phyloP scores from a whole-genome alignment of 2,888 invertebrate species.

The Drepanosiphum platanoidis region DNA sequence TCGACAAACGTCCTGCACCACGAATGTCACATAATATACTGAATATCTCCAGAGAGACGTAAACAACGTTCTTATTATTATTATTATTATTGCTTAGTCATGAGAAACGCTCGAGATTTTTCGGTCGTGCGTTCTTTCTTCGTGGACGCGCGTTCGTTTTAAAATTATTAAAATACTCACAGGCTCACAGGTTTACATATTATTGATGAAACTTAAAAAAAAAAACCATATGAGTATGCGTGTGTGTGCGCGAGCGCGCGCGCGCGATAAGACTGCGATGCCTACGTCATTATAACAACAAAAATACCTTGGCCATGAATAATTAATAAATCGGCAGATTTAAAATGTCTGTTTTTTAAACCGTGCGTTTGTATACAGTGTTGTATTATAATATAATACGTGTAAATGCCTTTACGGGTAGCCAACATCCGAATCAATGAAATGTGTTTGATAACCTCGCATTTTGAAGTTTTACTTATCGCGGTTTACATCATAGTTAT shows the following conservation, averaged over 20 bases:
- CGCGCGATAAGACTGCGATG: neutral
- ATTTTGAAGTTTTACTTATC: neutral
- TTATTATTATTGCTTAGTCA: too few species aligned
- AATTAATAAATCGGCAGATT: neutral
- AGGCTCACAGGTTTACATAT: too few species aligned
- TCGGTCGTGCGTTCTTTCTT: too few species aligned
- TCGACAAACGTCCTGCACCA: too few species aligned
- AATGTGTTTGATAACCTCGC: neutral
- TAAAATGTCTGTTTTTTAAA: neutral
- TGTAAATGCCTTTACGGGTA: neutral
- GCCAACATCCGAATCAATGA: neutral
- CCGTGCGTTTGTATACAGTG: neutral
- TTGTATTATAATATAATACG: too few species aligned
- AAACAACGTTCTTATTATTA: too few species aligned
- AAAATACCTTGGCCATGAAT: constrained; percentile 13
- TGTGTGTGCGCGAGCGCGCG: neutral
- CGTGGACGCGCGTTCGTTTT: too few species aligned
- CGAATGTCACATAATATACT: too few species aligned
- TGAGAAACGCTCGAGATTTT: too few species aligned
- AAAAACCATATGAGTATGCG: neutral
- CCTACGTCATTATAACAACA: constrained; percentile 23
- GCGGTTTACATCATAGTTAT: neutral
- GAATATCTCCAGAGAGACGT: too few species aligned
- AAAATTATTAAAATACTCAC: too few species aligned
- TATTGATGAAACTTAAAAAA: too few species aligned